Conservation (phyloP, 2,113 vertebrate genomes). For the Syngnathus floridae region DNA sequence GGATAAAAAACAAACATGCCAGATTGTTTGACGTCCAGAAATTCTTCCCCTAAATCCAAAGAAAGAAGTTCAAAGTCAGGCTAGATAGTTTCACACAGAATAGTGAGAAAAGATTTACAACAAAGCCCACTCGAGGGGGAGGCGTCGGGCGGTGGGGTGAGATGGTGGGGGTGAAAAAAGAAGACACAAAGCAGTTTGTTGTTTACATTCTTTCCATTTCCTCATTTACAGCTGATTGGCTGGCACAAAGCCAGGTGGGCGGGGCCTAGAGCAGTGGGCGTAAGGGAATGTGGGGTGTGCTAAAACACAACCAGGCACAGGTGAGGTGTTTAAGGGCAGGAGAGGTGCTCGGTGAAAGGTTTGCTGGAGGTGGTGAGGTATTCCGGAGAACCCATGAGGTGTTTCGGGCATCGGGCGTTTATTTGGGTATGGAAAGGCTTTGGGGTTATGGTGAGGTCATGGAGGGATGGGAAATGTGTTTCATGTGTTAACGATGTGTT, state of each 20-base stretch:
- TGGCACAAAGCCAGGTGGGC: conserved; percentile 17
- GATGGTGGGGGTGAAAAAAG: not conserved
- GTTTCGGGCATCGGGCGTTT: not conserved
- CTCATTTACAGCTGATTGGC: conserved; percentile 53
- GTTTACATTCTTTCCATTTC: conserved; percentile 69
- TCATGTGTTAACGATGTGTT: not conserved
- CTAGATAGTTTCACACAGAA: conserved; percentile 51
- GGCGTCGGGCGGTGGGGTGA: not conserved
- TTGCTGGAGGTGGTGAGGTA: not conserved
- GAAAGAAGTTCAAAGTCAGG: conserved; percentile 15
- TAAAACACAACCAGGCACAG: conserved; percentile 5
- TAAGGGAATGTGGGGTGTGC: conserved; percentile 46
- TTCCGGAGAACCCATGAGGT: not conserved
- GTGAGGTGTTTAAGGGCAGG: not conserved
- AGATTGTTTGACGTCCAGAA: conserved; percentile 36
- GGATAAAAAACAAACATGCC: conserved; percentile 10
- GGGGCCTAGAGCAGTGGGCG: conserved; percentile 61
- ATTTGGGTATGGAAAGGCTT: not conserved
- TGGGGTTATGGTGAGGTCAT: not conserved
- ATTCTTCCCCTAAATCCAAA: conserved; percentile 10
- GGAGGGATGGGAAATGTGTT: not conserved
- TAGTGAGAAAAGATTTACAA: conserved; percentile 52
- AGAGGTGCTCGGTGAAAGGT: not conserved
- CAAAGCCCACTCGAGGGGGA: conserved; percentile 1
- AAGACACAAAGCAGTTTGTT: not conserved